phyloP scores from a whole-genome alignment of 2,113 vertebrate species.

The Odocoileus virginianus region DNA sequence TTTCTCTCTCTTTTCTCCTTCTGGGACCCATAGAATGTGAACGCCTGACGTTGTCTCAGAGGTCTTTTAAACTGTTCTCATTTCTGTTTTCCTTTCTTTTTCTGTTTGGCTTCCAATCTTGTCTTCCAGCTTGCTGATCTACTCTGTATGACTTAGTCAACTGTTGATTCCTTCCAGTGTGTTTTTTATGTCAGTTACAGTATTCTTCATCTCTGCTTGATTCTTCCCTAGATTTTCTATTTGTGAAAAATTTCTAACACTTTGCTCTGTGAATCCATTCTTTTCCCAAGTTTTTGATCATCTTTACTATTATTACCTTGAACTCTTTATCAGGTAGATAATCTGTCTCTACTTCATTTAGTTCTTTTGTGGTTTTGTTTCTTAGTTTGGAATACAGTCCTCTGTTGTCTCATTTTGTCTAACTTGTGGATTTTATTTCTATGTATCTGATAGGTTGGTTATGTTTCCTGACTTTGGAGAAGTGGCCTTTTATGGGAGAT shows the following conservation, averaged over 20 bases:
- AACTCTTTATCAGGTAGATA: background rate
- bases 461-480: background rate
- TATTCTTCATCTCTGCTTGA: background rate
- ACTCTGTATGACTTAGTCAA: background rate
- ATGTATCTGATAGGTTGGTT: background rate
- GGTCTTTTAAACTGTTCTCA: background rate
- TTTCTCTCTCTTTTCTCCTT: background rate
- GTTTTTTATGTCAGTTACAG: background rate
- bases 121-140: background rate
- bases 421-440: background rate
- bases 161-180: background rate
- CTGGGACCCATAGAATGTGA: background rate
- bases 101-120: background rate
- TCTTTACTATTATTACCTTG: background rate
- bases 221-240: background rate
- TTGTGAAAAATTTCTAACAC: background rate
- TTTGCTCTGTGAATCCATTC: background rate
- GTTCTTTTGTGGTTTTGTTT: background rate
- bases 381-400: background rate
- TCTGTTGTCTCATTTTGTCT: background rate
- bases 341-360: background rate
- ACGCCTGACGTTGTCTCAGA: background rate
- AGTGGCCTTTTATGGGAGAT: background rate
- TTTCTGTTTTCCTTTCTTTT: background rate
- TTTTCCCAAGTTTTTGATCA: background rate